Conservation (phyloP, 2,888 invertebrate genomes). For the Morpho achilles region DNA sequence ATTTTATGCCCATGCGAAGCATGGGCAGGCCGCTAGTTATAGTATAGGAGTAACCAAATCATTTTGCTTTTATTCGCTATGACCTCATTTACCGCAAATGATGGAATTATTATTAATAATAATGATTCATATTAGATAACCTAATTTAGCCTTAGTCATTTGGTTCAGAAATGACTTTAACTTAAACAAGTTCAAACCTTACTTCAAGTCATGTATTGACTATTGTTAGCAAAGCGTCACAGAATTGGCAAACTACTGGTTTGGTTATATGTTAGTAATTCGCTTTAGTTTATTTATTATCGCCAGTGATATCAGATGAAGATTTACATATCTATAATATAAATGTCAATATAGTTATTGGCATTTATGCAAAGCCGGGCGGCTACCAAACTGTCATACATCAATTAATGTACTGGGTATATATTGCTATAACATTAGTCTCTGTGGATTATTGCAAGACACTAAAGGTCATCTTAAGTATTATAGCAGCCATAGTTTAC, state of each 20-base stretch:
- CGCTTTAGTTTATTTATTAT: slow-evolving; percentile 1
- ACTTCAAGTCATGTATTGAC: no score
- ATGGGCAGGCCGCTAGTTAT: no score
- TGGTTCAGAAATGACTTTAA: no score
- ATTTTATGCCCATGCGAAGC: no score
- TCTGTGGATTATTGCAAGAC: slow-evolving; percentile 11
- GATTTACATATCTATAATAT: slow-evolving; percentile 19
- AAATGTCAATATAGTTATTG: slow-evolving; percentile 25
- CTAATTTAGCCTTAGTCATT: no score
- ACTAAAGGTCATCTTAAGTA: neutral
- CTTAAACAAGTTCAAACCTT: no score
- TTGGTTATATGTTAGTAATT: neutral
- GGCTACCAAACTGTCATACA: slow-evolving; percentile 19
- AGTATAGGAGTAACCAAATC: no score
- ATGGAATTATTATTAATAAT: no score
- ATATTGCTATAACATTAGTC: slow-evolving; percentile 14
- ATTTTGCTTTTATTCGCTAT: no score
- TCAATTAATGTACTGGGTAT: slow-evolving; percentile 18
- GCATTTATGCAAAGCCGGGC: slow-evolving; percentile 20
- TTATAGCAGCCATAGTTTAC: slow-evolving; percentile 19
- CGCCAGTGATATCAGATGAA: slow-evolving; percentile 1
- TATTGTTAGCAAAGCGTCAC: no score
- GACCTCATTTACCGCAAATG: no score
- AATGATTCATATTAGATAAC: no score
- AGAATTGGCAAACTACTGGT: neutral